Conservation (phyloP, 2,797 vertebrate genomes). For the Gadopsis marmoratus region DNA sequence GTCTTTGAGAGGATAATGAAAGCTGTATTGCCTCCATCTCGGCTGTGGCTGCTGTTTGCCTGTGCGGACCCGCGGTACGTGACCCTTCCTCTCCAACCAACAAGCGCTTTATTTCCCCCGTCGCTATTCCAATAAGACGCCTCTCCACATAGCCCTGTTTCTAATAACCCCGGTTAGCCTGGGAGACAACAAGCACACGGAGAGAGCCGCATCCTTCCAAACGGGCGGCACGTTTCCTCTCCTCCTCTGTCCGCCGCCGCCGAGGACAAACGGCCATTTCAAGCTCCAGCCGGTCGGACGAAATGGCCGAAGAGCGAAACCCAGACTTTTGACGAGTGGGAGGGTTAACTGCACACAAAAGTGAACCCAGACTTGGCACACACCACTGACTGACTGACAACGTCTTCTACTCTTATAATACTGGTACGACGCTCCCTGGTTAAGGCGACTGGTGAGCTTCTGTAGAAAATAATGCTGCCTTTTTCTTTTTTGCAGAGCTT, state of each 20-base stretch:
- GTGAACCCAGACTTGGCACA: constrained; percentile 76
- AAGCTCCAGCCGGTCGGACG: constrained; percentile 19
- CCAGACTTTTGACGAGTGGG: constrained; percentile 49
- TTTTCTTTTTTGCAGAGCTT: constrained; percentile 82
- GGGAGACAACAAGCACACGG: constrained; percentile 64
- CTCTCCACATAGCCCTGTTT: constrained; percentile 63
- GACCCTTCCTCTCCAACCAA: constrained; percentile 68
- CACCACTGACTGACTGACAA: constrained; percentile 76
- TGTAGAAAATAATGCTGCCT: constrained; percentile 87
- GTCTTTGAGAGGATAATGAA: constrained; percentile 69
- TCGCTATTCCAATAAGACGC: constrained; percentile 75
- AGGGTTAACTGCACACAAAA: constrained; percentile 64
- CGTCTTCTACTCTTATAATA: constrained; percentile 78
- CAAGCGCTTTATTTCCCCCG: constrained; percentile 78
- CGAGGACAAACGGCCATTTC: constrained; percentile 31
- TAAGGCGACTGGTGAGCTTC: constrained; percentile 88
- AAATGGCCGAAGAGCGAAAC: constrained; percentile 56
- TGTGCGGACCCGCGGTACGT: constrained; percentile 50
- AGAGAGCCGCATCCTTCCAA: constrained; percentile 42
- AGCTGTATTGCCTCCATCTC: constrained; percentile 60
- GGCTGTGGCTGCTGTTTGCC: constrained; percentile 60
- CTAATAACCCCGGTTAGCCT: constrained; percentile 73
- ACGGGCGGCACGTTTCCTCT: constrained; percentile 18
- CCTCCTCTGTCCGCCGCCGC: neutral
- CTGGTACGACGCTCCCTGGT: constrained; percentile 82